A percentile compares a stretch with the other conserved stretches of the same genome.
Conservation (phyloP, 1,140 invertebrate species). For the Drosophila setifemur region DNA sequence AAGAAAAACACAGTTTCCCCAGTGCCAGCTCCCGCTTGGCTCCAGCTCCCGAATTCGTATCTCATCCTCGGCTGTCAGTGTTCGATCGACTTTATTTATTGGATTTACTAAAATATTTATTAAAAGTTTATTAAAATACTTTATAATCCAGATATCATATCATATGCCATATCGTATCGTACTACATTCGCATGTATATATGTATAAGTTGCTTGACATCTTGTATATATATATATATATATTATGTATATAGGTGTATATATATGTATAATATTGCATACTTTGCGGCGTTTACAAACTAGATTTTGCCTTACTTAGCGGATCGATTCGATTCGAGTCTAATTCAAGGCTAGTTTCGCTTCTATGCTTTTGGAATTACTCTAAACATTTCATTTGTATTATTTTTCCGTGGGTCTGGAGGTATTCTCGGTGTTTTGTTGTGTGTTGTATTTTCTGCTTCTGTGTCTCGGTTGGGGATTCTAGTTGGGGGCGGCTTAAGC, state of each 20-base stretch:
- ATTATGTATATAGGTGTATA: conserved; percentile 40
- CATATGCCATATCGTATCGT: conserved; percentile 62
- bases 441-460: conserved; percentile 3
- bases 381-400: conserved; percentile 21
- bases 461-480: neutral
- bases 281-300: conserved; percentile 76
- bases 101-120: conserved; percentile 79
- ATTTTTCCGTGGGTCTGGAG: conserved; percentile 51
- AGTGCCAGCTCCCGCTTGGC: neutral
- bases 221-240: conserved; percentile 48
- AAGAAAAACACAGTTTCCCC: conserved; percentile 44
- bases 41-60: too few relatives aligned
- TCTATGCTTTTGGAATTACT: conserved; percentile 55
- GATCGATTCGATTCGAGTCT: conserved; percentile 54
- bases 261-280: conserved; percentile 75
- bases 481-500: neutral
- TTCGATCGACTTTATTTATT: conserved; percentile 36
- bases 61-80: neutral
- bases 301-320: conserved; percentile 44
- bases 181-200: conserved; percentile 45
- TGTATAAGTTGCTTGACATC: conserved; percentile 42
- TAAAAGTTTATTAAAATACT: conserved; percentile 81
- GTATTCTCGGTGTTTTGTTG: conserved; percentile 51
- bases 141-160: conserved; percentile 70
- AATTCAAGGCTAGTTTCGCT: conserved; percentile 71